Evolutionary conservation across 2,797 vertebrate genomes (phyloP), one percentile per base, ranked within the genome.

Genomic region (Pangasius larnaudii): DNA sequence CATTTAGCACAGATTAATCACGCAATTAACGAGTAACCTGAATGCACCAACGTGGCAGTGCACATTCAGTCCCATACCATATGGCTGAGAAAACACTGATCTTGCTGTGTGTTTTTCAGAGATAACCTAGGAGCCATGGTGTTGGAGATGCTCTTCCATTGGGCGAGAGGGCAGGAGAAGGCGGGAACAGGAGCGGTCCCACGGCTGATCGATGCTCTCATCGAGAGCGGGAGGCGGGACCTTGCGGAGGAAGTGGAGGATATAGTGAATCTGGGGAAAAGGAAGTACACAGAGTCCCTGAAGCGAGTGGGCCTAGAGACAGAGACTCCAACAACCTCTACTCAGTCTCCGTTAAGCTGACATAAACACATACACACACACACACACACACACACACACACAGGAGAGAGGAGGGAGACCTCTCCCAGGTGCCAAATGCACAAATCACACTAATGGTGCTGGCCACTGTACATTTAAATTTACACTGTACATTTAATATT

Each of bases 61-160:
- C 36, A 46, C 22, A 46, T 63, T 63, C 14, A 30, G 39, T 42
- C 80, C 39, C 27, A 18, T 42, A 39, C 27, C 27, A 84, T 39
- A 75, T 24, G 19, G 16, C 58, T 53, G n/a, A 11, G 46, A 65
- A 33, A 63, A 27, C 74, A 79, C 30, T 69, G 46, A 39, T 80
- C 10, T 51, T 71, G 51, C 0, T 84, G 0, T 65, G 30, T 86
- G 30, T 78, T 10, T 83, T 82, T 78, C 79, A 99, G 98, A 92
- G 97, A 97, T 74, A 94, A 98, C 91, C 95, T 99, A 80, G 95
- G 96, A 0, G 95, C 93, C 74, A 93, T 98, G 95, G 96, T 98
- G 88, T 92, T 97, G 87, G 96, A 97, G 85, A 97, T 99, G 98
- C 95, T 99, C 33, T 99, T 99, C 93, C 96, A 94, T 0, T 99